Base-by-base conservation (phyloP, 2,888 invertebrate species). In the Germaria angustata region DNA sequence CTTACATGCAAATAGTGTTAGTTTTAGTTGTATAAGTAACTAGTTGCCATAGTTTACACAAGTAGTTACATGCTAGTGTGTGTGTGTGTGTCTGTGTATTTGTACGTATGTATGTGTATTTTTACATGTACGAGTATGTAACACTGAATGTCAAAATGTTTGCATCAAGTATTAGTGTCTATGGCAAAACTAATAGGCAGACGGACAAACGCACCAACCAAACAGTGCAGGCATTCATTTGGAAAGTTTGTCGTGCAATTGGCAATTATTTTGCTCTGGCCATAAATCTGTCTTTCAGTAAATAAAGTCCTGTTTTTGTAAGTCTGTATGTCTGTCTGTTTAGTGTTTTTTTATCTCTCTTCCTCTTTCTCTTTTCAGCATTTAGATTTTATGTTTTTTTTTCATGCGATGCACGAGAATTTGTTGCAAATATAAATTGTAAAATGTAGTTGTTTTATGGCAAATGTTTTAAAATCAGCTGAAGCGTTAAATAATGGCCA, bases 231-330 rank as follows among this genome's bases (percentile, higher is more conserved):
- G 57, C 84, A 84, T 77, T 84, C 77, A 80, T 76, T 79, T 79
- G 72, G 79, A 84, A 77, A 80, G 82, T 78, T 83, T 82, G 71
- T 80, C 83, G 82, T 83, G 68, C 80, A 79, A 79, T 79, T 80
- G 72, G 84, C 84, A 84, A 84, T 84, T 84, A 84, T 84, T 84
- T 84, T 79, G 73, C 77, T 65, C 69, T 77, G 75, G 73, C 61
- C 84, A 83, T 85, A 84, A 85, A 84, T 85, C 79, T 82, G 68
- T 41, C 72, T 79, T 66, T 65, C 57, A 79, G 79, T 72, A 79
- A 79, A 79, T 79, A 79, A 79, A 79, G 72, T 79, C 79, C 79
- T 66, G 72, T 59, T 66, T 66, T 41, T 79, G 17, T 71, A 57
- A 34, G 36, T 55, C n/a, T 34, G n/a, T 71, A 11, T 57, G 51